These are phyloP conservation scores for Serripes groenlandicus DNA, from an alignment of 2,888 invertebrate species.

Conservation along the genomic window DNA sequence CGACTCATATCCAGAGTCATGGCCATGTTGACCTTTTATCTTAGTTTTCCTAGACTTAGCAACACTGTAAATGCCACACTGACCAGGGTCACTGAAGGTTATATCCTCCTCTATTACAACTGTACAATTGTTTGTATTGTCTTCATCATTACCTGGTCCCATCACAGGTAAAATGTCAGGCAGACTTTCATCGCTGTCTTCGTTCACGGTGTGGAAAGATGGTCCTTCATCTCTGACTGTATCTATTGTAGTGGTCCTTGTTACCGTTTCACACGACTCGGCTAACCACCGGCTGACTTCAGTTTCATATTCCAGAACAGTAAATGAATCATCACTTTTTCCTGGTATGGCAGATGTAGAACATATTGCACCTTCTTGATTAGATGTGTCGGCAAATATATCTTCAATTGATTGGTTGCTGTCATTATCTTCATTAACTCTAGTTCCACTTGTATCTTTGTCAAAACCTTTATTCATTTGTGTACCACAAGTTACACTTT, in stretches of 20 bases:
- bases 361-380: not conserved
- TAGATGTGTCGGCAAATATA: slow-evolving; percentile 31
- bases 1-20: not conserved
- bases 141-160: not conserved
- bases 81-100: not conserved
- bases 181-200: slow-evolving; percentile 6
- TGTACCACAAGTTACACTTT: not conserved
- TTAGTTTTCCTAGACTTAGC: not conserved
- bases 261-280: not conserved
- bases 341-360: not conserved
- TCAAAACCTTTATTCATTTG: not conserved
- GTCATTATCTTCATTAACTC: not conserved
- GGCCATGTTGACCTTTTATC: not conserved
- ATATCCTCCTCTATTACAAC: not conserved
- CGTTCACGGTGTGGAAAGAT: not conserved
- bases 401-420: slow-evolving; percentile 32
- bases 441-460: not conserved
- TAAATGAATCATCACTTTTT: not conserved
- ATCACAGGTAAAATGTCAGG: slow-evolving; percentile 1
- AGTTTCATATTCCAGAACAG: not conserved
- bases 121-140: not conserved
- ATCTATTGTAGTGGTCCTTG: not conserved
- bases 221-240: not conserved
- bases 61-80: not conserved
- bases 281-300: not conserved